A percentile compares a stretch with the other conserved stretches of the same genome.
Evolutionary conservation across 2,113 vertebrate species (phyloP).

Genomic region (Oreochromis niloticus): DNA sequence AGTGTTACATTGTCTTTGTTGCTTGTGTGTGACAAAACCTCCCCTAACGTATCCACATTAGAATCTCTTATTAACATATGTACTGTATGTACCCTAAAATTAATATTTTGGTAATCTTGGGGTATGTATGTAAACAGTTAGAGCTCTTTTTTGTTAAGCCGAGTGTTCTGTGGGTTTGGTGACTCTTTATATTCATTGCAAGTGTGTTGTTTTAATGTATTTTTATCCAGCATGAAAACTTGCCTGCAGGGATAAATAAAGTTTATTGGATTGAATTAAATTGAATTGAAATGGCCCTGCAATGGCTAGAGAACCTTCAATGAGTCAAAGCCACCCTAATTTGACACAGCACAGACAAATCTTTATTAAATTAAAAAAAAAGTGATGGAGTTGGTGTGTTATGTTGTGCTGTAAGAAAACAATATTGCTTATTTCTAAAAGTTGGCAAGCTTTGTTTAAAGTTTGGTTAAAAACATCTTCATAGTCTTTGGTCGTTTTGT

Average conservation of each 20-base stretch:
- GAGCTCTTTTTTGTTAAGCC: background rate
- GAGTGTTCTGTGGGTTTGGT: background rate
- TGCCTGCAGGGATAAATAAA: conserved; percentile 52
- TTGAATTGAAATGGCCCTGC: conserved; percentile 43
- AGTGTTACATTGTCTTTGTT: background rate
- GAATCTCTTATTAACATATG: background rate
- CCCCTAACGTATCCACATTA: background rate
- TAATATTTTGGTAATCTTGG: background rate
- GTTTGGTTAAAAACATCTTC: background rate
- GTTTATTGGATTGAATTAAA: conserved; percentile 58
- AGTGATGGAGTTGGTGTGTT: background rate
- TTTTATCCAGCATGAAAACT: conserved; percentile 45
- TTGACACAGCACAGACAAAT: conserved; percentile 35
- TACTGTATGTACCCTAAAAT: background rate
- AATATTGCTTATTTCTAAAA: background rate
- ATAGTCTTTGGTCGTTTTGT: background rate
- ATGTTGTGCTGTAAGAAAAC: background rate
- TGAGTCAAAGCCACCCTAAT: conserved; percentile 27
- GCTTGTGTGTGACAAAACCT: background rate
- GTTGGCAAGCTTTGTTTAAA: background rate
- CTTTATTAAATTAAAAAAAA: conserved; percentile 28
- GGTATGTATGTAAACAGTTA: background rate
- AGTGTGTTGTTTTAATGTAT: conserved; percentile 40
- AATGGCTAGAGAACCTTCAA: conserved; percentile 38
- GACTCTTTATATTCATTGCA: conserved; percentile 13